phyloP scores from a whole-genome alignment of 1,140 invertebrate species.

The Cyclina sinensis region DNA sequence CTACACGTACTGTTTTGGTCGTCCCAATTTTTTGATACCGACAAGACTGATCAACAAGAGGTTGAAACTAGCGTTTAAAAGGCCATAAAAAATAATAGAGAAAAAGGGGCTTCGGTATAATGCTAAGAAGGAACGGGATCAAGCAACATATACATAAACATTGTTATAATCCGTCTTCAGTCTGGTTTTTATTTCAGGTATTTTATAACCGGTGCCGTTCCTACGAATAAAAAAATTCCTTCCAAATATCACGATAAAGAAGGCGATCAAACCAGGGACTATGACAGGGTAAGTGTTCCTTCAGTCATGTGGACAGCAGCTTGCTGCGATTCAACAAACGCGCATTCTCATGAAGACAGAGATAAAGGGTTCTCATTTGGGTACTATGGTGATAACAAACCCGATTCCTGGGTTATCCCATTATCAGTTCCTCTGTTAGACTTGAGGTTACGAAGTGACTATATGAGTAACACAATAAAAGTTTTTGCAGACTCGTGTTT shows the following conservation, averaged over 20 bases:
- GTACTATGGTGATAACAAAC: background rate
- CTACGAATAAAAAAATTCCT: background rate
- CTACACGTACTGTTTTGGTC: no score
- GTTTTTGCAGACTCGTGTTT: background rate
- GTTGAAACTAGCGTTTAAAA: no score
- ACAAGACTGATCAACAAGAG: no score
- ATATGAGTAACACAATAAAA: background rate
- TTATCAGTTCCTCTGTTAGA: background rate
- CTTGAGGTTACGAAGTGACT: background rate
- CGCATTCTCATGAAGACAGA: background rate
- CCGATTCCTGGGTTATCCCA: background rate
- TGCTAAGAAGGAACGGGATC: no score
- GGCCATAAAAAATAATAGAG: no score
- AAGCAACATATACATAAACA: no score
- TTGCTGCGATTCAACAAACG: background rate
- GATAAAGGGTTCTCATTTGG: constrained; percentile 6
- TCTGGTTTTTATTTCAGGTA: background rate
- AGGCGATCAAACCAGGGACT: background rate
- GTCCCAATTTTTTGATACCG: no score
- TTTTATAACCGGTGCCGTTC: background rate
- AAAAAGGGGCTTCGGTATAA: no score
- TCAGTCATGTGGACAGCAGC: background rate
- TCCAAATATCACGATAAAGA: background rate
- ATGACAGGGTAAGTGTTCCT: background rate
- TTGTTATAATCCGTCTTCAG: no score